Evolutionary conservation across 2,113 vertebrate genomes (phyloP).

Genomic region (Turdus rufiventris): DNA sequence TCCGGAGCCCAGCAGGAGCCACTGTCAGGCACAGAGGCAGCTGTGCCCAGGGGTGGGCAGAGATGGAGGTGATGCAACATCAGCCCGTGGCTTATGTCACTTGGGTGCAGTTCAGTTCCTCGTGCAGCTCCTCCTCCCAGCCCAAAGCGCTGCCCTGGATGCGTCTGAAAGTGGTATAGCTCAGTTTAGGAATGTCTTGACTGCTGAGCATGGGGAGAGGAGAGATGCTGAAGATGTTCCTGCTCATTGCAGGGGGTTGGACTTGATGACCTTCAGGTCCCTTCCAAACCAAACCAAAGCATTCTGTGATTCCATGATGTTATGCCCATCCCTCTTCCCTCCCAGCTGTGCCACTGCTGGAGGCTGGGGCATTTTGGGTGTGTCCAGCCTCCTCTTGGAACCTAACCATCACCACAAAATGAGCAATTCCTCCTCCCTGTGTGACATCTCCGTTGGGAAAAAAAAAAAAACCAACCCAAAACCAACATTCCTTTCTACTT

Average conservation of each 20-base stretch:
- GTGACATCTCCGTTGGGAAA: neutral
- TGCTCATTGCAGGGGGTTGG: neutral
- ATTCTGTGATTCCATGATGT: neutral
- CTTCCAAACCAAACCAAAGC: neutral
- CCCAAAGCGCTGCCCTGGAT: neutral
- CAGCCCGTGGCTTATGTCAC: neutral
- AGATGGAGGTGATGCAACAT: neutral
- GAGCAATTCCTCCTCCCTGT: neutral
- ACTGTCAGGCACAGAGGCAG: neutral
- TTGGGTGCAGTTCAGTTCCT: neutral
- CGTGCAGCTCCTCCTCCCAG: accelerated
- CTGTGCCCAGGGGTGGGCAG: neutral
- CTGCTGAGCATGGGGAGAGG: neutral
- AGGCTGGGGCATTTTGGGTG: neutral
- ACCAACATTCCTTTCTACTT: neutral
- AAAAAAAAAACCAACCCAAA: neutral
- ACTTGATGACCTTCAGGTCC: neutral
- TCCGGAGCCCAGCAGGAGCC: accelerated
- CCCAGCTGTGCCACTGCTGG: neutral
- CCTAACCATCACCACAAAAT: neutral
- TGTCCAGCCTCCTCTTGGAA: neutral
- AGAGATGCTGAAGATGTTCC: neutral
- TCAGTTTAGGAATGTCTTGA: neutral
- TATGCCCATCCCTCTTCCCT: neutral
- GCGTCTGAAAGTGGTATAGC: neutral